phyloP scores from a whole-genome alignment of 2,113 vertebrate genomes.

The Oreochromis niloticus region DNA sequence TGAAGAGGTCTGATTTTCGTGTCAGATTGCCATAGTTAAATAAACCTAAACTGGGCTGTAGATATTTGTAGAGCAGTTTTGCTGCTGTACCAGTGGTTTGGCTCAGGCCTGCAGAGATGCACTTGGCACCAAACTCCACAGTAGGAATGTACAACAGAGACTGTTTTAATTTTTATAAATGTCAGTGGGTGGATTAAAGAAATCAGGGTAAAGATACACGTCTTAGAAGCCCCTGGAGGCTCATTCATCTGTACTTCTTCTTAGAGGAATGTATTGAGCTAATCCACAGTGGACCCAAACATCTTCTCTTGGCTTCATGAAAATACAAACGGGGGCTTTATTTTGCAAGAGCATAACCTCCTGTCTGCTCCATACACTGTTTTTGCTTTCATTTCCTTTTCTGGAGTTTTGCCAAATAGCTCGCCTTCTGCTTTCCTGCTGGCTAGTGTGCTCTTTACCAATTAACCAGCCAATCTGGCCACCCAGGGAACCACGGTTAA shows the following conservation, averaged over 20 bases:
- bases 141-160: not conserved
- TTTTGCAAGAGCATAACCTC: not conserved
- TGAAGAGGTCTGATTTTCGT: not conserved
- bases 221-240: conserved; percentile 60
- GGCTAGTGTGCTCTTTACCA: not conserved
- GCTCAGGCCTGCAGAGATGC: not conserved
- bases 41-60: not conserved
- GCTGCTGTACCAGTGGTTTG: conserved; percentile 1
- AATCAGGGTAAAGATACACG: conserved; percentile 51
- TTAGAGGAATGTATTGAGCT: conserved; percentile 76
- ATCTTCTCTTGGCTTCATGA: conserved; percentile 55
- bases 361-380: not conserved
- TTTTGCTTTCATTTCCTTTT: not conserved
- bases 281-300: conserved; percentile 64
- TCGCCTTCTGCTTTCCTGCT: not conserved
- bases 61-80: not conserved
- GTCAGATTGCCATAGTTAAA: not conserved
- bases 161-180: conserved; percentile 3
- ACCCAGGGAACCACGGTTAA: not conserved
- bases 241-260: conserved; percentile 67
- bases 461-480: not conserved
- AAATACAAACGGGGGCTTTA: conserved; percentile 42
- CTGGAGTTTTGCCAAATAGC: not conserved
- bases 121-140: not conserved
- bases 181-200: conserved; percentile 14